Evolutionary conservation across 2,888 invertebrate species (phyloP).

Genomic region (Dynastes maya): DNA sequence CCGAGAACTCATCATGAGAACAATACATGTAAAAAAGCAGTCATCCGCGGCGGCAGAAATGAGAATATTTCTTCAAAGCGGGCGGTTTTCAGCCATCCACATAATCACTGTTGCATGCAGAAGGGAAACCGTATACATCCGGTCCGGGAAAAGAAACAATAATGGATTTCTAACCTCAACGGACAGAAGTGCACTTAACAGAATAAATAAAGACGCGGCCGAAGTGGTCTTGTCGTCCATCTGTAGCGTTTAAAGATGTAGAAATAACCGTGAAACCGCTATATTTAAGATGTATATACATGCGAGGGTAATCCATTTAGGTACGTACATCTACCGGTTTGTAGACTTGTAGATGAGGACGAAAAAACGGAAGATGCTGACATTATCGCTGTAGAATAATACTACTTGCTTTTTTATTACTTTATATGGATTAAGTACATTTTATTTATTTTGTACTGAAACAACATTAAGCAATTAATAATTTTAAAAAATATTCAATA

Average conservation of each 20-base stretch:
- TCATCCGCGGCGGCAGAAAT: background rate
- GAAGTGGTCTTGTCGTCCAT: background rate
- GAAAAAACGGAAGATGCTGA: too few relatives aligned
- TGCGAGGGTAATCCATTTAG: too few relatives aligned
- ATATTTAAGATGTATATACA: slow-evolving; percentile 2
- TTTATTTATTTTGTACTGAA: too few relatives aligned
- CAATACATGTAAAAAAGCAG: background rate
- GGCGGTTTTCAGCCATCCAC: slow-evolving; percentile 20
- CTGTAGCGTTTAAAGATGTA: background rate
- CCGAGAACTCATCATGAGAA: too few relatives aligned
- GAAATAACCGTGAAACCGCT: slow-evolving; percentile 25
- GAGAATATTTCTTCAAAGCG: slow-evolving; percentile 22
- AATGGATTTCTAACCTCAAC: slow-evolving; percentile 29
- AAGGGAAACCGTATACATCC: slow-evolving; percentile 37
- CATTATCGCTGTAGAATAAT: too few relatives aligned
- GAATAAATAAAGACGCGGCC: slow-evolving; percentile 25
- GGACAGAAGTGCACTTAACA: slow-evolving; percentile 31
- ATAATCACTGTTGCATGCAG: slow-evolving; percentile 35
- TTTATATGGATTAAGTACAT: too few relatives aligned
- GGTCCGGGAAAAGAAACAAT: slow-evolving; percentile 13
- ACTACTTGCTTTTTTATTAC: too few relatives aligned
- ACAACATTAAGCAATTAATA: too few relatives aligned
- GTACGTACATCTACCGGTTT: background rate
- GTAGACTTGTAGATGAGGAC: too few relatives aligned
- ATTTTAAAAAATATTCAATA: too few relatives aligned